Percentiles rank a stretch among this genome's conserved stretches.
These are phyloP conservation scores for Amblyjoppa proteus DNA, from an alignment of 2,888 invertebrate species.

Conservation along the genomic window DNA sequence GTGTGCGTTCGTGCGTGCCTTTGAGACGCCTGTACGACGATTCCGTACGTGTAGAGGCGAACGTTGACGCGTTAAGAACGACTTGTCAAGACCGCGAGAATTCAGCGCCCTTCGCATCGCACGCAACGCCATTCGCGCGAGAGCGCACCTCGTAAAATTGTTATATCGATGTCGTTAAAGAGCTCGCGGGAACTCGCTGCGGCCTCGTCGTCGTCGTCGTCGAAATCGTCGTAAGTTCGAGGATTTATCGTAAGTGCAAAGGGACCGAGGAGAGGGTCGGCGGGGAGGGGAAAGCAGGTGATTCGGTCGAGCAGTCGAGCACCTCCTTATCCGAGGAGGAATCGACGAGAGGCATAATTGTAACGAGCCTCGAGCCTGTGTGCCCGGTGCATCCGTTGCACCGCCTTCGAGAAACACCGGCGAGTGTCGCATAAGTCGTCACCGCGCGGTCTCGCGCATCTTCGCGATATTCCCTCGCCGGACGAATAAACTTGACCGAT, in stretches of 20 bases:
- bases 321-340: constrained; percentile 44
- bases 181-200: constrained; percentile 1
- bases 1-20: background rate
- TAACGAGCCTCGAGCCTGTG: constrained; percentile 41
- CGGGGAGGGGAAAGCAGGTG: constrained; percentile 15
- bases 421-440: constrained; percentile 22
- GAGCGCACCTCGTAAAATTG: constrained; percentile 25
- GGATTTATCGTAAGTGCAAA: background rate
- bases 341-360: constrained; percentile 59
- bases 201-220: constrained; percentile 21
- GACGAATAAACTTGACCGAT: background rate
- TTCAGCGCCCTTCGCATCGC: background rate
- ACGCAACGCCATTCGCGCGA: background rate
- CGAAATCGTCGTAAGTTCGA: constrained; percentile 28
- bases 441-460: background rate
- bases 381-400: constrained; percentile 12
- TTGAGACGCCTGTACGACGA: background rate
- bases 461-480: background rate
- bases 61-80: constrained; percentile 19
- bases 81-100: background rate
- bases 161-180: constrained; percentile 40
- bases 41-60: background rate
- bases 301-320: constrained; percentile 49
- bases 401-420: constrained; percentile 8
- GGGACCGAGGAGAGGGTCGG: background rate